Percentiles rank a stretch among this genome's conserved stretches.
Evolutionary conservation across 2,888 invertebrate species (phyloP).

Genomic region (Ametastegia equiseti): DNA sequence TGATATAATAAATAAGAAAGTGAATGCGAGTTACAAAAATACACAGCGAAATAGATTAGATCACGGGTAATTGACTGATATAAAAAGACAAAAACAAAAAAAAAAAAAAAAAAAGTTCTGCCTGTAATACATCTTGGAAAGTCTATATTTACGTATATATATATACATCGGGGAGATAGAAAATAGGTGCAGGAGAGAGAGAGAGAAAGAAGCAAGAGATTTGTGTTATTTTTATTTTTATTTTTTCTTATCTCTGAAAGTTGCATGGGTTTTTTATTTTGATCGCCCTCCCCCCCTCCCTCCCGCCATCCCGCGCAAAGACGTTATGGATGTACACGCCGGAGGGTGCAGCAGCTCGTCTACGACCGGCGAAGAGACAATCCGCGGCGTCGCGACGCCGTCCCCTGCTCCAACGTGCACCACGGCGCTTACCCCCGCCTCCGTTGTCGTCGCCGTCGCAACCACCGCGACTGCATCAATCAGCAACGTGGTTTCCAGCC

Average conservation of each 20-base stretch:
- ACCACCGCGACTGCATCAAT: slow-evolving; percentile 56
- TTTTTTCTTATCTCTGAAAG: background rate
- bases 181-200: slow-evolving; percentile 2
- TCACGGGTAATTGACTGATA: background rate
- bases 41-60: background rate
- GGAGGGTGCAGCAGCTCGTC: slow-evolving; percentile 53
- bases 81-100: too few relatives aligned
- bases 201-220: background rate
- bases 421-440: slow-evolving; percentile 48
- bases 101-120: too few relatives aligned
- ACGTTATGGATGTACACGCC: slow-evolving; percentile 64
- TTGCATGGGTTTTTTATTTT: slow-evolving; percentile 46
- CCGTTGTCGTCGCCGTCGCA: slow-evolving; percentile 52
- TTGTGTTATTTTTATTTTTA: background rate
- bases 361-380: slow-evolving; percentile 61
- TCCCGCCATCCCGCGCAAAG: slow-evolving; percentile 6
- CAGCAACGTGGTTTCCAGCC: slow-evolving; percentile 61
- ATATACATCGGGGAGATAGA: background rate
- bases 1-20: background rate
- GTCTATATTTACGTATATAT: too few relatives aligned
- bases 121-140: background rate
- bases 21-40: background rate
- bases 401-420: slow-evolving; percentile 61
- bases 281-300: too few relatives aligned
- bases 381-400: slow-evolving; percentile 67